Evolutionary conservation across 2,888 invertebrate genomes (phyloP), one percentile per base, ranked within the genome.

Genomic region (Diarsia rubi): DNA sequence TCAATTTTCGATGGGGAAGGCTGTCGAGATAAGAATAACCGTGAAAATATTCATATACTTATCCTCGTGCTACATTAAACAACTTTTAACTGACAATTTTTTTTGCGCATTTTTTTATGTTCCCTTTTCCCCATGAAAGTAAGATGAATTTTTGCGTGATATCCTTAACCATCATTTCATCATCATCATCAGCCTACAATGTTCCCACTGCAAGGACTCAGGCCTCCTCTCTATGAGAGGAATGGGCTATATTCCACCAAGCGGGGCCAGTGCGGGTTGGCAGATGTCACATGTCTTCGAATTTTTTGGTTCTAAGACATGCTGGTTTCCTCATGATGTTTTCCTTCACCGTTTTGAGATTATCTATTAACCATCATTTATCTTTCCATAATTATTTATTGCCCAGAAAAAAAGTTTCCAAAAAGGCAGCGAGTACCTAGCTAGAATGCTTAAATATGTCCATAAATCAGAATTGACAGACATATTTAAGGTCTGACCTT

Each of bases 1-100:
- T 69, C 0, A 59, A 54, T 81, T 47, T 47, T 77, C 42, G 45
- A 69, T 21, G 42, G 44, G 1, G 54, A 69, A 79, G 76, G 64
- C 60, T 81, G 45, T 47, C 60, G 9, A 63, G 47, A 19, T 63
- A 62, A 66, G 44, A 49, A 31, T 57, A 78, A 27, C 81, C 81
- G 47, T 78, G 81, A 66, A 62, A 52, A 21, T 49, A 68, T 63
- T 21, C 16, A 81, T 45, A 21, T 45, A 24, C 8, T 24, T 78
- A 11, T 52, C 54, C 62, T 63, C 21, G 49, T 59, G 45, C 44
- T 63, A 63, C 3, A 67, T 67, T 42, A 21, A 60, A 66, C 37
- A 21, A 60, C 16, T 31, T 64, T 52, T 27, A 63, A 47, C 11
- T 12, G 52, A 16, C 52, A 63, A 44, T 62, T 24, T 52, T 21